A percentile compares a stretch with the other conserved stretches of the same genome.
Conservation (phyloP, 2,888 invertebrate species). For the Eristalis intricaria region DNA sequence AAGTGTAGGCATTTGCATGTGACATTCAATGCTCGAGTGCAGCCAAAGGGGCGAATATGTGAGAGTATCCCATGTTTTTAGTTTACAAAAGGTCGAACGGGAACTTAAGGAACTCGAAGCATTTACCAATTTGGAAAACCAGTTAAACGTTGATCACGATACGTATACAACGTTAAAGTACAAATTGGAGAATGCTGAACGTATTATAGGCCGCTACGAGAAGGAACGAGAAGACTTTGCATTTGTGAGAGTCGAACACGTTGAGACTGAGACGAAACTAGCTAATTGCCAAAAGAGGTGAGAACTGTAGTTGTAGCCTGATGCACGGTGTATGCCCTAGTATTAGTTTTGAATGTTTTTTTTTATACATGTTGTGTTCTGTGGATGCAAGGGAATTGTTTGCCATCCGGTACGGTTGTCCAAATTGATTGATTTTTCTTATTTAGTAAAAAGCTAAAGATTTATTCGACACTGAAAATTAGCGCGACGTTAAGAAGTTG, state of each 20-base stretch:
- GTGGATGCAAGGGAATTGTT: not conserved
- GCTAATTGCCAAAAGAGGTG: slow-evolving; percentile 73
- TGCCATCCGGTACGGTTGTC: no score
- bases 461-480: no score
- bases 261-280: slow-evolving; percentile 71
- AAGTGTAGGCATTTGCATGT: slow-evolving; percentile 24
- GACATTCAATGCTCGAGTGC: not conserved
- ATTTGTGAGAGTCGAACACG: slow-evolving; percentile 63
- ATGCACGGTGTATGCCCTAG: slow-evolving; percentile 4
- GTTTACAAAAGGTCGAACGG: slow-evolving; percentile 82
- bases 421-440: no score
- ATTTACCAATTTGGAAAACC: slow-evolving; percentile 84
- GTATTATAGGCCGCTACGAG: slow-evolving; percentile 46
- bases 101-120: slow-evolving; percentile 83
- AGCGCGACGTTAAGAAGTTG: no score
- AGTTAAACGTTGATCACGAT: slow-evolving; percentile 78
- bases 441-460: no score
- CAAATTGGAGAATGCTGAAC: slow-evolving; percentile 67
- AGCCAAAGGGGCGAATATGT: slow-evolving; percentile 2
- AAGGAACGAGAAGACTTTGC: slow-evolving; percentile 64
- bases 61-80: slow-evolving; percentile 71
- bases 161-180: slow-evolving; percentile 72
- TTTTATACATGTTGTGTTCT: not conserved
- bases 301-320: slow-evolving; percentile 54
- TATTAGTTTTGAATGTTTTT: not conserved